Percentiles rank a stretch among this genome's conserved stretches.
Conservation (phyloP, 1,140 invertebrate genomes). For the Globodera rostochiensis region DNA sequence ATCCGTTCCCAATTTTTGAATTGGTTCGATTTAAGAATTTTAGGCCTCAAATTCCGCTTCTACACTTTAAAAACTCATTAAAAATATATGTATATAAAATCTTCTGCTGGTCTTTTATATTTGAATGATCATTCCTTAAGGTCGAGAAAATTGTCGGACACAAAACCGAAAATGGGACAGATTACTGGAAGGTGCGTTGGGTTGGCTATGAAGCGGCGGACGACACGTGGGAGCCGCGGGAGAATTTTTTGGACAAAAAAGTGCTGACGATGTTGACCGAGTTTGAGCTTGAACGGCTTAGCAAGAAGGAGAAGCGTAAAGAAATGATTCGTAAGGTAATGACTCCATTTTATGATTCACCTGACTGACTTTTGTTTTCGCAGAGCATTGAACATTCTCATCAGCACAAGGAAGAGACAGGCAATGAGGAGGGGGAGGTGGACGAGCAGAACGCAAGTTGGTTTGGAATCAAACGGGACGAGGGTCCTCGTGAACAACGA, state of each 20-base stretch:
- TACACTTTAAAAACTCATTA: no score
- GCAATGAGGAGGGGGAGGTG: background rate
- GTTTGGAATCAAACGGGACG: slow-evolving; percentile 35
- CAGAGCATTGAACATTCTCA: background rate
- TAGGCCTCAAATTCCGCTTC: no score
- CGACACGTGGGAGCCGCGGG: slow-evolving; percentile 40
- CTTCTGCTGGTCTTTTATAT: no score
- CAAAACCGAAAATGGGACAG: slow-evolving; percentile 16
- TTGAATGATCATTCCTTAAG: background rate
- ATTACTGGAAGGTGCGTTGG: slow-evolving; percentile 33
- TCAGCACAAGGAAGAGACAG: background rate
- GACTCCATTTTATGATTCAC: background rate
- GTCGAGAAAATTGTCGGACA: slow-evolving; percentile 32
- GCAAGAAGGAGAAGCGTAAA: slow-evolving; percentile 31
- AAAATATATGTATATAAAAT: no score
- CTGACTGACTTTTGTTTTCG: background rate
- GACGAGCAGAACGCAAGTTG: slow-evolving; percentile 31
- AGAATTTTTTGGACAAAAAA: slow-evolving; percentile 31
- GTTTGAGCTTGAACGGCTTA: slow-evolving; percentile 13
- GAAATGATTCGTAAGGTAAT: background rate
- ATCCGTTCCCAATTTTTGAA: no score
- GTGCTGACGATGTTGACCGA: slow-evolving; percentile 23
- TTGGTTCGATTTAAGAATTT: no score
- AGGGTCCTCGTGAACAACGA: slow-evolving; percentile 25
- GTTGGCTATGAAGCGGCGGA: slow-evolving; percentile 35